Conservation (phyloP, 2,113 vertebrate species). For the Hippocampus abdominalis region DNA sequence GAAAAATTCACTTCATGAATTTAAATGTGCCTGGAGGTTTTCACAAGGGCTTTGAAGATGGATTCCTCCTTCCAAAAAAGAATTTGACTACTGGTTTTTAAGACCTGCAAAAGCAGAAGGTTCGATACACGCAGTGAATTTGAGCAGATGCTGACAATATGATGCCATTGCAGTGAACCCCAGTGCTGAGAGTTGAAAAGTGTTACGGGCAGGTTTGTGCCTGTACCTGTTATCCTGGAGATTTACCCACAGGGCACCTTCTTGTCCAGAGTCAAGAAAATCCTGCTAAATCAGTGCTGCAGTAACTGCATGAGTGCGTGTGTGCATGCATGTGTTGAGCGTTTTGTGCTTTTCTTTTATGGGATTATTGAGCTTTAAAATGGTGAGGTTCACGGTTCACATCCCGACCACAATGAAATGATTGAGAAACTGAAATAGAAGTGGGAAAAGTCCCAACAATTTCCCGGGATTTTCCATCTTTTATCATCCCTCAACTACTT, state of each 20-base stretch:
- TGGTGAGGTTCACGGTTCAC: slow-evolving; percentile 46
- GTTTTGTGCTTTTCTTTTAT: slow-evolving; percentile 13
- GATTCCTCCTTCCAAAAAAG: slow-evolving; percentile 20
- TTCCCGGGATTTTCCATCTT: slow-evolving; percentile 23
- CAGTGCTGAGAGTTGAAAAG: slow-evolving; percentile 35
- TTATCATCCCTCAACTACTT: slow-evolving; percentile 20
- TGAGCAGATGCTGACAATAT: slow-evolving; percentile 23
- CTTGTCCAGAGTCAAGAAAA: slow-evolving; percentile 32
- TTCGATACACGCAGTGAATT: slow-evolving; percentile 29
- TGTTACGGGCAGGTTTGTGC: slow-evolving; percentile 50
- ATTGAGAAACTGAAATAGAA: slow-evolving; percentile 41
- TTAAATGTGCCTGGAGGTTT: slow-evolving; percentile 37
- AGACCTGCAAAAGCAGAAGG: slow-evolving; percentile 33
- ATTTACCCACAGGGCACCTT: slow-evolving; percentile 37
- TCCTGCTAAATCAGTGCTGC: slow-evolving; percentile 42
- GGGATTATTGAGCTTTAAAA: slow-evolving; percentile 24
- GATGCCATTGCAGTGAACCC: slow-evolving; percentile 36
- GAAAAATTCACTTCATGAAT: slow-evolving; percentile 52
- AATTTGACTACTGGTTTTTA: slow-evolving; percentile 32
- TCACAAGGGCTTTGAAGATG: slow-evolving; percentile 36
- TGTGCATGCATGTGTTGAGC: slow-evolving; percentile 1
- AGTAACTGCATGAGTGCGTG: slow-evolving; percentile 25
- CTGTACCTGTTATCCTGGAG: slow-evolving; percentile 50
- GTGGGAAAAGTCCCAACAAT: slow-evolving; percentile 37
- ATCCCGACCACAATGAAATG: slow-evolving; percentile 31